Conservation (phyloP, 1,140 invertebrate genomes). For the Colletes gigas region DNA sequence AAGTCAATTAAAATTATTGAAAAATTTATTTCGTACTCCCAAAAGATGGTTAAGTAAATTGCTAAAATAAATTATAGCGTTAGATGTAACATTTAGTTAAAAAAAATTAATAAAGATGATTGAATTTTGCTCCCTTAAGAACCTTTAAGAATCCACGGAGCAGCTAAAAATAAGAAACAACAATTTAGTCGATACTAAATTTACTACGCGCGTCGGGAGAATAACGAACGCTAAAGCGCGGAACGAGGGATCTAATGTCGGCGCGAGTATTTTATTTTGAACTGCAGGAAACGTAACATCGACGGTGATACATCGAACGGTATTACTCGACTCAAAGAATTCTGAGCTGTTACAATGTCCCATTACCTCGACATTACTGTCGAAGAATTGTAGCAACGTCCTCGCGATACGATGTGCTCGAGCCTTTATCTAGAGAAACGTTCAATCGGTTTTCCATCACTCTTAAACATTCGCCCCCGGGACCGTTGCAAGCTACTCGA, state of each 20-base stretch:
- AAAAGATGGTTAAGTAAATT: no score
- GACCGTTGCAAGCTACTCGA: constrained; percentile 12
- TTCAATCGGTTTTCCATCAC: constrained; percentile 59
- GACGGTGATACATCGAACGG: constrained; percentile 23
- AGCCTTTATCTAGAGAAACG: constrained; percentile 59
- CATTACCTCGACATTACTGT: constrained; percentile 47
- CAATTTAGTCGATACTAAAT: no score
- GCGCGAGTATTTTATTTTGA: background rate
- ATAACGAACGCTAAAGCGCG: background rate
- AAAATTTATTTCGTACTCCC: no score
- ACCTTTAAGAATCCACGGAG: no score
- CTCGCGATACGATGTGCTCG: constrained; percentile 49
- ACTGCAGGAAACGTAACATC: constrained; percentile 14
- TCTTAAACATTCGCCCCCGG: constrained; percentile 51
- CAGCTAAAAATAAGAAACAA: no score
- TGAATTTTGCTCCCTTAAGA: no score
- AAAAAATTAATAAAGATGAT: no score
- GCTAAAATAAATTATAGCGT: no score
- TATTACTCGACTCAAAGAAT: constrained; percentile 31
- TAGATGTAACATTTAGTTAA: no score
- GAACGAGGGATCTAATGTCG: no score
- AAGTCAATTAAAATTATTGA: no score
- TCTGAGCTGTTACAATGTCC: constrained; percentile 28
- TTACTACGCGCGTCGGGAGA: background rate
- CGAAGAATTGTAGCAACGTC: constrained; percentile 45